Conservation (phyloP, 2,888 invertebrate species). For the Choristoneura rosaceana region DNA sequence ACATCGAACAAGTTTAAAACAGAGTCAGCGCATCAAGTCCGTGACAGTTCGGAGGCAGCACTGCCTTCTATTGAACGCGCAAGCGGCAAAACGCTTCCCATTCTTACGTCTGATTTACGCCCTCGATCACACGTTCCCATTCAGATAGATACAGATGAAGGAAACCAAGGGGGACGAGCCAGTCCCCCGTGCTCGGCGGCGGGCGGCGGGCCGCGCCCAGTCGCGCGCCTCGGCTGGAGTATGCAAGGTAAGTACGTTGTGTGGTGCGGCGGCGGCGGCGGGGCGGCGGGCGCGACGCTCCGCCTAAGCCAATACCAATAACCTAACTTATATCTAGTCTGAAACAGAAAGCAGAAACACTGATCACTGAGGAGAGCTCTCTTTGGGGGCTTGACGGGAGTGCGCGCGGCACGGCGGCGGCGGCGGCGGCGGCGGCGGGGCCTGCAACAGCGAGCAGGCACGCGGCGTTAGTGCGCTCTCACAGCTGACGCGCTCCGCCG, state of each 20-base stretch:
- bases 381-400: constrained; percentile 4
- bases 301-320: constrained; percentile 62
- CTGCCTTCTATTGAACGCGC: neutral
- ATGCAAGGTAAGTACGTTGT: constrained; percentile 74
- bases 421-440: constrained; percentile 40
- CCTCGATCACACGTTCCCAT: constrained; percentile 7
- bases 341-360: constrained; percentile 84
- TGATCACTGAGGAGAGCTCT: constrained; percentile 69
- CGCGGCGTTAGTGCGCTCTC: constrained; percentile 44
- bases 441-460: constrained; percentile 51
- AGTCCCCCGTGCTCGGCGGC: neutral
- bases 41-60: neutral
- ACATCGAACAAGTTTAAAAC: too few species aligned
- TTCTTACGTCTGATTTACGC: neutral
- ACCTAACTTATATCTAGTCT: constrained; percentile 84
- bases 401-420: constrained; percentile 24
- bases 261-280: constrained; percentile 59
- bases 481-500: constrained; percentile 1
- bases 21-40: too few species aligned
- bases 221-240: constrained; percentile 54
- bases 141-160: neutral
- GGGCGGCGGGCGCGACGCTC: constrained; percentile 55
- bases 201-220: constrained; percentile 3
- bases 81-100: neutral
- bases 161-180: neutral